Base-by-base conservation (phyloP, 2,797 vertebrate genomes). In the Leontocebus nigricollis region DNA sequence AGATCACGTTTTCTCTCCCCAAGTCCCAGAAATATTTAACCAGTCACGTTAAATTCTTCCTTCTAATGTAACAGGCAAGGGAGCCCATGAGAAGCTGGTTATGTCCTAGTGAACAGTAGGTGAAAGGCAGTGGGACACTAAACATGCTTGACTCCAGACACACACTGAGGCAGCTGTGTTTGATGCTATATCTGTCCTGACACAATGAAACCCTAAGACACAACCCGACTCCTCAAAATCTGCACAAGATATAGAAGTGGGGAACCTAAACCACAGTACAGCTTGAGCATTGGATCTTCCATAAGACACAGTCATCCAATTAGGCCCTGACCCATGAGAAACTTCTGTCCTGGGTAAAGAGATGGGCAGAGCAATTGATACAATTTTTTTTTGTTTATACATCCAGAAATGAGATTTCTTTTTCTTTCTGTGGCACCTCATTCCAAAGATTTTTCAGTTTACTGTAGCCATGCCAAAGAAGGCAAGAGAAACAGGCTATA, bases 401-500 rank as follows among this genome's bases (percentile, higher is more conserved):
- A 33, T 46, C 36, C 57, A 4, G 87, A 59, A 82, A 44, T 39
- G 27, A 88, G 79, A 57, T 73, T 94, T 27, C 17, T n/a, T 77
- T 86, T 39, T 44, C 17, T 81, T 79, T 48, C 30, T 24, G 11
- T 83, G 73, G 41, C 13, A 70, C 7, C 24, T 27, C 5, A 27
- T 77, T 85, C 73, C 90, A 93, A 88, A 77, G 52, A 61, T 90
- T 94, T 90, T 52, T 97, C 24, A 52, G 11, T 70, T 80, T 94
- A 94, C 20, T 27, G 15, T 20, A 44, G 15, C 39, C 48, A 41
- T 48, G 81, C 2, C 59, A 89, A 86, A 77, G 73, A 91, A 22
- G 67, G 39, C 67, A 86, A 82, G 77, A 77, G 33, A 81, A 75
- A 70, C 44, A 64, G 13, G n/a, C 2, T 64, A 2, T 67, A 80